Percentiles rank a stretch among this genome's conserved stretches.
These are phyloP conservation scores for Scaptomyza caliginosa DNA, from an alignment of 2,888 invertebrate genomes.

Conservation along the genomic window DNA sequence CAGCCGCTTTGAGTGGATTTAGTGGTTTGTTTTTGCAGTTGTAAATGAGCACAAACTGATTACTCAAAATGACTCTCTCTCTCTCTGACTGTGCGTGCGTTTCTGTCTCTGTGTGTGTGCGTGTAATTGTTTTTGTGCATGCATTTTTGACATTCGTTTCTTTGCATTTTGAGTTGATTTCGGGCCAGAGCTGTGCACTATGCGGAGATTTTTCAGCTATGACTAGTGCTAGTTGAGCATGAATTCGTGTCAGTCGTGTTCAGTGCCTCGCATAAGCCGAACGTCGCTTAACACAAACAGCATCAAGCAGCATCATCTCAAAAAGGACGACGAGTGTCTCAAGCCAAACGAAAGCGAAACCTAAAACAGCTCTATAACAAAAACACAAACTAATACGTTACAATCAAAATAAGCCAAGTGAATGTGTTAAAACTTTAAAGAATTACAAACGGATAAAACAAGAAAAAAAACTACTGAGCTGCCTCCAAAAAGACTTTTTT, in stretches of 20 bases:
- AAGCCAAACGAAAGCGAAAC: conserved; percentile 57
- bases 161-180: conserved; percentile 69
- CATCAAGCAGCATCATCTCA: conserved; percentile 21
- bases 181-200: conserved; percentile 49
- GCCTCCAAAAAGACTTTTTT: conserved; percentile 42
- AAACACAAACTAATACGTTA: conserved; percentile 3
- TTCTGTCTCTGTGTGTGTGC: conserved; percentile 18
- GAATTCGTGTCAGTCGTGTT: conserved; percentile 79
- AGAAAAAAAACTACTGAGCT: conserved; percentile 26
- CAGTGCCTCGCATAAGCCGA: conserved; percentile 75
- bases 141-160: conserved; percentile 70
- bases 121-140: conserved; percentile 52
- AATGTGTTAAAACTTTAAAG: conserved; percentile 32
- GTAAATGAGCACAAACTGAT: conserved; percentile 38
- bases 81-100: conserved; percentile 35
- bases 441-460: conserved; percentile 8
- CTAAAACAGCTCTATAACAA: conserved; percentile 30
- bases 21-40: conserved; percentile 51
- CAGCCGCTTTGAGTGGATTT: conserved; percentile 54
- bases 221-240: conserved; percentile 72
- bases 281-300: conserved; percentile 52
- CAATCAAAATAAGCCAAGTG: conserved; percentile 37
- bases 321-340: conserved; percentile 56
- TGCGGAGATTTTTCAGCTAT: conserved; percentile 71
- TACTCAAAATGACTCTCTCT: conserved; percentile 15